Evolutionary conservation across 2,113 vertebrate genomes (phyloP).

Genomic region (Antennarius striatus): DNA sequence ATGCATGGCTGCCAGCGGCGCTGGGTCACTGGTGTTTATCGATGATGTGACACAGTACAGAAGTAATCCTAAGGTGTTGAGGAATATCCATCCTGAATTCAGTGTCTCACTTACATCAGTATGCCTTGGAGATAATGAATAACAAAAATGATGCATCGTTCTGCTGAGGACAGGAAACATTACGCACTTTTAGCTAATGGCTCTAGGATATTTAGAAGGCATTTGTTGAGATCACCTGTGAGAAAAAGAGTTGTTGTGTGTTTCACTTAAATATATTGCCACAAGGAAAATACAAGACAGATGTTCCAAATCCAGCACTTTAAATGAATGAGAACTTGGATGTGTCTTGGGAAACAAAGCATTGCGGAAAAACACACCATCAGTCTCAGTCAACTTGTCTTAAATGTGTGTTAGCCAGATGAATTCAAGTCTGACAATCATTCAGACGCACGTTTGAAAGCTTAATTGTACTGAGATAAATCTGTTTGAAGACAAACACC

Average conservation of each 20-base stretch:
- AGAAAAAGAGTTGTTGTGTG: slow-evolving; percentile 3
- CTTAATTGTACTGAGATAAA: slow-evolving; percentile 21
- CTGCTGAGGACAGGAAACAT: slow-evolving; percentile 1
- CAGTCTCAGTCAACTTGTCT: slow-evolving; percentile 3
- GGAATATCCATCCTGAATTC: too few species aligned
- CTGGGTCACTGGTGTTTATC: too few species aligned
- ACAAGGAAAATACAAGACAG: neutral
- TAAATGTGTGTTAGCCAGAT: neutral
- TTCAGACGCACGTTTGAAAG: slow-evolving; percentile 4
- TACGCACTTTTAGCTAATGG: slow-evolving; percentile 26
- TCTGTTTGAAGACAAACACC: slow-evolving; percentile 2
- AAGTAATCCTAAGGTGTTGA: too few species aligned
- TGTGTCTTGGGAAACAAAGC: slow-evolving; percentile 1
- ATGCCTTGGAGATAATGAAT: slow-evolving; percentile 22
- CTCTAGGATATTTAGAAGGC: slow-evolving; percentile 23
- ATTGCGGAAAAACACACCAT: slow-evolving; percentile 3
- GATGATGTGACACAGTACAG: too few species aligned
- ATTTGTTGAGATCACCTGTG: slow-evolving; percentile 21
- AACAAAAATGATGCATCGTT: slow-evolving; percentile 14
- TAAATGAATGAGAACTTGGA: slow-evolving; percentile 17
- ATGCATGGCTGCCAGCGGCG: too few species aligned
- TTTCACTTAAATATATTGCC: slow-evolving; percentile 7
- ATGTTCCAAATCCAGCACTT: neutral
- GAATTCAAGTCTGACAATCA: too few species aligned
- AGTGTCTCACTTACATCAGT: neutral